These are phyloP conservation scores for Polyommatus icarus DNA, from an alignment of 2,888 invertebrate genomes.

Conservation along the genomic window DNA sequence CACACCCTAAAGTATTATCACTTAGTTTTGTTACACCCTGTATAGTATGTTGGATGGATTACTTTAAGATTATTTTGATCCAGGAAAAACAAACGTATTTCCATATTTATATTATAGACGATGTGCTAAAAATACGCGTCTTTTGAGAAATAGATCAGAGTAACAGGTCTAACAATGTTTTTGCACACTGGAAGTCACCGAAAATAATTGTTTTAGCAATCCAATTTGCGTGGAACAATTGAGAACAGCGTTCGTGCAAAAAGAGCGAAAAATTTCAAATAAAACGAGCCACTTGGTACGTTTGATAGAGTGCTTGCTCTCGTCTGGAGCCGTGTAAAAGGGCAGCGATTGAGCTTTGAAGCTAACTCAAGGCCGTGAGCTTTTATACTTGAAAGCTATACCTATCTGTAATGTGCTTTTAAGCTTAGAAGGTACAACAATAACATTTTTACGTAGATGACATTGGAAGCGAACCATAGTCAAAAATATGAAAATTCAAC, in stretches of 20 bases:
- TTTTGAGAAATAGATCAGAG: too few relatives aligned
- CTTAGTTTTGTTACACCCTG: too few relatives aligned
- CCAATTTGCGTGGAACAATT: constrained; percentile 17
- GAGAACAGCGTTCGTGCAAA: not conserved
- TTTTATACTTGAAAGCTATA: constrained; percentile 19
- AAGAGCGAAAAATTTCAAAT: constrained; percentile 23
- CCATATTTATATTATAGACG: too few relatives aligned
- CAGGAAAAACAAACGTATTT: too few relatives aligned
- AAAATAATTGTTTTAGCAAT: not conserved
- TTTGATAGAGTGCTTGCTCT: constrained; percentile 30
- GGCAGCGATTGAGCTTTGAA: constrained; percentile 15
- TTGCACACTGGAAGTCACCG: not conserved
- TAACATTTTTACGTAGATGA: not conserved
- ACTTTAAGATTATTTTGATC: too few relatives aligned
- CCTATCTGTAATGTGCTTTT: not conserved
- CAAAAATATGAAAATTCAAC: not conserved
- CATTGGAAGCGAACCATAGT: not conserved
- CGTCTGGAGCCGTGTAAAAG: constrained; percentile 22
- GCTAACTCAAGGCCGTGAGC: constrained; percentile 16
- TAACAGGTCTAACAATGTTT: not conserved
- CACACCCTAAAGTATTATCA: too few relatives aligned
- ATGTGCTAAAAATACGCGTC: too few relatives aligned
- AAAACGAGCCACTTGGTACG: constrained; percentile 20
- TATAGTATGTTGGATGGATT: too few relatives aligned
- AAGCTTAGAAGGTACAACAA: not conserved